Conservation (phyloP, 2,797 vertebrate genomes). For the Anableps anableps region DNA sequence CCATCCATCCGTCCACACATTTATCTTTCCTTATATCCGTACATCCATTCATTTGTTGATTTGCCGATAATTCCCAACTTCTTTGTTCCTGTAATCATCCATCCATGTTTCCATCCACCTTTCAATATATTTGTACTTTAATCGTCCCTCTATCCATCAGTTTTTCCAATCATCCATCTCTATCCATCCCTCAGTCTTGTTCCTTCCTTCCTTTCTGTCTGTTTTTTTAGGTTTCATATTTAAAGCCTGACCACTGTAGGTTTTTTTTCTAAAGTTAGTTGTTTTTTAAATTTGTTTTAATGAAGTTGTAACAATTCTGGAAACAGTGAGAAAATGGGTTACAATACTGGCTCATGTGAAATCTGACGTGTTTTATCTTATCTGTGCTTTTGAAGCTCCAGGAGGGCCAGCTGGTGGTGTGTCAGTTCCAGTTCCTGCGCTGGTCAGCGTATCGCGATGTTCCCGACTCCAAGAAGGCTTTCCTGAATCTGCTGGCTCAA, state of each 20-base stretch:
- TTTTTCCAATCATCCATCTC: neutral
- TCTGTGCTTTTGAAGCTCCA: conserved; percentile 82
- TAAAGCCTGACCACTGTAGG: neutral
- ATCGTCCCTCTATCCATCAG: neutral
- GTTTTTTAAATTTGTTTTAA: neutral
- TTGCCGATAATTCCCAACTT: too few relatives aligned
- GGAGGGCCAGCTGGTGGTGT: conserved; percentile 95
- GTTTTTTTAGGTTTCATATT: neutral
- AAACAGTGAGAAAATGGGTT: conserved; percentile 23
- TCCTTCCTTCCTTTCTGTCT: neutral
- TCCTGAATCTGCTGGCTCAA: conserved; percentile 92
- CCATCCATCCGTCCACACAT: neutral
- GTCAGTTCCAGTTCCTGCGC: conserved; percentile 80
- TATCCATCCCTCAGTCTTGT: neutral
- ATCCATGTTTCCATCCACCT: neutral
- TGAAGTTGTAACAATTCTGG: neutral
- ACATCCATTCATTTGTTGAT: too few relatives aligned
- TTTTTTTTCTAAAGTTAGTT: neutral
- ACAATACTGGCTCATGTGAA: neutral
- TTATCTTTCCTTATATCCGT: neutral
- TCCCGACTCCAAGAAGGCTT: conserved; percentile 95
- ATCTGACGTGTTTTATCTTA: conserved; percentile 34
- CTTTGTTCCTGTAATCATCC: neutral
- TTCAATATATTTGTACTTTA: neutral
- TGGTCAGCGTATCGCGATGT: conserved; percentile 95